Conservation (phyloP, 2,888 invertebrate genomes). For the Sturmia bella region DNA sequence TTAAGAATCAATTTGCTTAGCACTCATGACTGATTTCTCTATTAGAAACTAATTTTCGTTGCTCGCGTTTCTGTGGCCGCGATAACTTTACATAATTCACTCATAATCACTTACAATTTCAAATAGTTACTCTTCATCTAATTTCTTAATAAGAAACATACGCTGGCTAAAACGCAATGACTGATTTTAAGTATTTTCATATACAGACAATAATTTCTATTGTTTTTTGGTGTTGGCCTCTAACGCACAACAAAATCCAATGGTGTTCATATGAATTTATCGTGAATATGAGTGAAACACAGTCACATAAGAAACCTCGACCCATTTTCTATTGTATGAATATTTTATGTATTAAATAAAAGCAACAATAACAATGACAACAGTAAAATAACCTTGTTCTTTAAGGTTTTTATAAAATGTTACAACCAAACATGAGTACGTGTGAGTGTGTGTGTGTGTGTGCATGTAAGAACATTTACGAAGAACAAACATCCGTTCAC, state of each 20-base stretch:
- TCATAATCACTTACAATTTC: too few species aligned
- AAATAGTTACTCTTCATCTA: not conserved
- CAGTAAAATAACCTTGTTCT: constrained; percentile 53
- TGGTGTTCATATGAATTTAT: constrained; percentile 1
- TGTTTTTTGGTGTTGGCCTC: not conserved
- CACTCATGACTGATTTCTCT: too few species aligned
- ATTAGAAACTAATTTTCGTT: too few species aligned
- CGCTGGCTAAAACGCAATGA: too few species aligned
- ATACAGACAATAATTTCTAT: too few species aligned
- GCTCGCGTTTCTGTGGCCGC: too few species aligned
- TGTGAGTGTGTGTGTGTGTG: too few species aligned
- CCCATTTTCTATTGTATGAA: constrained; percentile 59
- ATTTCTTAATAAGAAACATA: not conserved
- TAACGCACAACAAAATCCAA: not conserved
- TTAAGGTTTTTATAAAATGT: constrained; percentile 57
- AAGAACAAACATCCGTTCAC: constrained; percentile 28
- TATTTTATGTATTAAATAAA: constrained; percentile 43
- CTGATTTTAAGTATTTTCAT: too few species aligned
- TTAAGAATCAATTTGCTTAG: too few species aligned
- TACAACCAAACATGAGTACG: constrained; percentile 14
- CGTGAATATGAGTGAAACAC: constrained; percentile 41
- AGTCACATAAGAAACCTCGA: constrained; percentile 64
- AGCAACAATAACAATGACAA: constrained; percentile 26
- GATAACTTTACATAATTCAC: too few species aligned
- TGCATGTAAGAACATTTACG: too few species aligned